A percentile compares a stretch with the other conserved stretches of the same genome.
Evolutionary conservation across 1,140 invertebrate species (phyloP).

Genomic region (Caerostris extrusa): DNA sequence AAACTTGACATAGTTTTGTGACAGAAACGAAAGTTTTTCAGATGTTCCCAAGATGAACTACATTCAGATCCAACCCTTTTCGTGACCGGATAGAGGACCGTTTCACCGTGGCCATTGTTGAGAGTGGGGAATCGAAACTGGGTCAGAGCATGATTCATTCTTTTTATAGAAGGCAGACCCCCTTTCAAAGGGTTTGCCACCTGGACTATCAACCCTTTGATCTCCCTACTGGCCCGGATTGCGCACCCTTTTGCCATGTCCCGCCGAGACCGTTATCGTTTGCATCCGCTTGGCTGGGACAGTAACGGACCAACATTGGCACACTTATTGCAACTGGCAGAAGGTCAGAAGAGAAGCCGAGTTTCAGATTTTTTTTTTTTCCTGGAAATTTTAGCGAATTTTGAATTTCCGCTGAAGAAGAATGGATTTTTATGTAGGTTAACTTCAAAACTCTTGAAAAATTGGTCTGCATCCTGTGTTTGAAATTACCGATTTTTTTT

Average conservation of each 20-base stretch:
- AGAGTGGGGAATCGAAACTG: conserved; percentile 51
- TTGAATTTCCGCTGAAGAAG: not conserved
- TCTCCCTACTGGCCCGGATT: conserved; percentile 69
- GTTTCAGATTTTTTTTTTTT: not conserved
- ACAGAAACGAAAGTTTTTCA: conserved; percentile 28
- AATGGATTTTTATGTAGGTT: conserved; percentile 47
- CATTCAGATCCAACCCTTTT: conserved; percentile 47
- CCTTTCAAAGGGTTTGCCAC: conserved; percentile 45
- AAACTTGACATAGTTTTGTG: conserved; percentile 48
- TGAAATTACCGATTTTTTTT: not conserved
- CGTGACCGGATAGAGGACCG: conserved; percentile 44
- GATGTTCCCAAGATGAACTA: conserved; percentile 48
- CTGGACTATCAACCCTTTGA: conserved; percentile 69
- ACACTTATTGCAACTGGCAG: conserved; percentile 36
- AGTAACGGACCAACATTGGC: conserved; percentile 41
- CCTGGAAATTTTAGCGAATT: not conserved
- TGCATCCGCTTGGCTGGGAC: conserved; percentile 14
- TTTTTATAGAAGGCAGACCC: conserved; percentile 21
- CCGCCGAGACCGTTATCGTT: conserved; percentile 54
- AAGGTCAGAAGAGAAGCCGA: not conserved
- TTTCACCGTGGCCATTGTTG: conserved; percentile 43
- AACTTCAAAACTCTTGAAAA: not conserved
- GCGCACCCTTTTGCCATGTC: conserved; percentile 23
- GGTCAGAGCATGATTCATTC: conserved; percentile 61
- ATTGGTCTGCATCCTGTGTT: not conserved